Percentiles rank a stretch among this genome's conserved stretches.
phyloP scores from a whole-genome alignment of 1,140 invertebrate species.

The Brachionus paranguensis region DNA sequence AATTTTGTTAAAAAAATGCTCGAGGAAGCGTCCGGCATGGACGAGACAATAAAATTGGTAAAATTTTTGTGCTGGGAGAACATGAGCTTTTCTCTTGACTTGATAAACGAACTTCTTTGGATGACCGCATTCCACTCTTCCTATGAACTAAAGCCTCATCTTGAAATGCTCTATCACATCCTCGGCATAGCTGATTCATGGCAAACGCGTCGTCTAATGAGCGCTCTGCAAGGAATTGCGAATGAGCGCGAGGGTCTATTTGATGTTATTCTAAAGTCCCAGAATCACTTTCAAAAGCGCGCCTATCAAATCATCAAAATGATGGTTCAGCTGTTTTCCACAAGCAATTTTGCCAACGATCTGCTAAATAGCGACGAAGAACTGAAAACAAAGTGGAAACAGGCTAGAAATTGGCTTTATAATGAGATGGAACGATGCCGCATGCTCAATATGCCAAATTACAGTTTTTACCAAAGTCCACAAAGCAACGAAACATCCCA shows the following conservation, averaged over 20 bases:
- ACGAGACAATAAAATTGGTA: slow-evolving; percentile 76
- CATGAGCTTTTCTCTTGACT: slow-evolving; percentile 77
- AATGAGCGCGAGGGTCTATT: slow-evolving; percentile 86
- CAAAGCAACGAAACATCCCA: slow-evolving; percentile 89
- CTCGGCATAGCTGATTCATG: slow-evolving; percentile 86
- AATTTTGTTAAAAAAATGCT: slow-evolving; percentile 86
- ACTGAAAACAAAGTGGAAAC: slow-evolving; percentile 74
- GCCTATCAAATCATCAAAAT: slow-evolving; percentile 95
- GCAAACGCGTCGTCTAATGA: slow-evolving; percentile 84
- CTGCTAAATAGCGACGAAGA: slow-evolving; percentile 71
- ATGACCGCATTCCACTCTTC: slow-evolving; percentile 78
- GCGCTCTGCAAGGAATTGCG: slow-evolving; percentile 80
- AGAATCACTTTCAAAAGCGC: slow-evolving; percentile 88
- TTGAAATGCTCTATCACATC: slow-evolving; percentile 78
- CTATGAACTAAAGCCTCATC: slow-evolving; percentile 82
- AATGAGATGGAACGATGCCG: slow-evolving; percentile 71
- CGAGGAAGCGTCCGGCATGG: slow-evolving; percentile 81
- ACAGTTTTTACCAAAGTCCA: slow-evolving; percentile 57
- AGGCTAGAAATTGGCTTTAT: slow-evolving; percentile 65
- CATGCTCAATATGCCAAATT: slow-evolving; percentile 30
- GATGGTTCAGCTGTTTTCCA: slow-evolving; percentile 79
- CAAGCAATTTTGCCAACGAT: slow-evolving; percentile 67
- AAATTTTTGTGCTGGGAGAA: slow-evolving; percentile 95
- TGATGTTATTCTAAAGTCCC: slow-evolving; percentile 82
- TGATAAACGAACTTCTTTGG: slow-evolving; percentile 82